phyloP scores from a whole-genome alignment of 1,140 invertebrate species.

The Zaprionus taronus region DNA sequence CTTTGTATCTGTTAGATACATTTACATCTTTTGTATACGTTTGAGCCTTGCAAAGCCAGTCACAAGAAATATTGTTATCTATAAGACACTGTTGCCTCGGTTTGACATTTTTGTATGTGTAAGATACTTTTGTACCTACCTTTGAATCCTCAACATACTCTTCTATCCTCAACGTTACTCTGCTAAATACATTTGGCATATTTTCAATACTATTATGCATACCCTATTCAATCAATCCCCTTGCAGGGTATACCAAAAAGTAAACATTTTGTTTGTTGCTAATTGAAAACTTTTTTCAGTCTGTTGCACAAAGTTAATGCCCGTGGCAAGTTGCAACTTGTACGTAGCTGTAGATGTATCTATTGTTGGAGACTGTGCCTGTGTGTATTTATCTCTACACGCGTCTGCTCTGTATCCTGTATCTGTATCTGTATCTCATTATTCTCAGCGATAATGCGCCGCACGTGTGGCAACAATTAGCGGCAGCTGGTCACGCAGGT shows the following conservation, averaged over 20 bases:
- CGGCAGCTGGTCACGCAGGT: slow-evolving; percentile 60
- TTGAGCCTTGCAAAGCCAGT: too few species aligned
- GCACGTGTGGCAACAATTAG: slow-evolving; percentile 71
- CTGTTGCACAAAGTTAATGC: slow-evolving; percentile 11
- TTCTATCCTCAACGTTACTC: too few species aligned
- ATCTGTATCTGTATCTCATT: slow-evolving; percentile 35
- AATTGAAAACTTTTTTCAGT: slow-evolving; percentile 39
- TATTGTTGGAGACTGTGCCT: background rate
- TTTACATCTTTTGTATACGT: background rate
- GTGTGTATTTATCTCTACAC: background rate
- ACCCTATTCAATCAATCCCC: too few species aligned
- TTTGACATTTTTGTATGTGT: background rate
- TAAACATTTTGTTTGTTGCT: background rate
- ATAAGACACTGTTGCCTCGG: too few species aligned
- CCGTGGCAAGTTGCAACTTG: background rate
- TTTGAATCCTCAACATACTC: too few species aligned
- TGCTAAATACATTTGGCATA: too few species aligned
- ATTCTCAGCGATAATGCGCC: slow-evolving; percentile 33
- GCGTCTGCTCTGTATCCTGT: background rate
- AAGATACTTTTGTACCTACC: background rate
- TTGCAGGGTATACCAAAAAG: too few species aligned
- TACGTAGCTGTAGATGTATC: background rate
- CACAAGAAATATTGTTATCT: background rate
- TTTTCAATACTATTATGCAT: too few species aligned
- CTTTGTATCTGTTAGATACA: background rate